Evolutionary conservation across 2,113 vertebrate species (phyloP).

Genomic region (Mixornis gularis): DNA sequence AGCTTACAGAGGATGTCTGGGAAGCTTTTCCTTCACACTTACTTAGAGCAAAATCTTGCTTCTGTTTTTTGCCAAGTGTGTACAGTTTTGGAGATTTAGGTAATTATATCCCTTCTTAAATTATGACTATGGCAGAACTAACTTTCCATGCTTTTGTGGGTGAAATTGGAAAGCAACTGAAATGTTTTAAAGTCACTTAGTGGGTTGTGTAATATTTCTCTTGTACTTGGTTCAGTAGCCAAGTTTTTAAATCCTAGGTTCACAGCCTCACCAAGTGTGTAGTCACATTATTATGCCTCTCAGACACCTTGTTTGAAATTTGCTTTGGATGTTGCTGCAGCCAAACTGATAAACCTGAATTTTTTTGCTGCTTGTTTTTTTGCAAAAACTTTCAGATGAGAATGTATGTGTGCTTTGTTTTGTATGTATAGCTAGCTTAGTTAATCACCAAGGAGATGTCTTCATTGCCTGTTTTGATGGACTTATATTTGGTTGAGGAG

Average conservation of each 20-base stretch:
- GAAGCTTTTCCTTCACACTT: constrained; percentile 47
- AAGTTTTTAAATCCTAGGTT: constrained; percentile 23
- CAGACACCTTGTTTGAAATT: background rate
- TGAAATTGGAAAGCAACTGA: constrained; percentile 45
- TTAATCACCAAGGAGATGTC: background rate
- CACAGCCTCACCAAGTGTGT: background rate
- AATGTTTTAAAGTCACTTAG: constrained; percentile 41
- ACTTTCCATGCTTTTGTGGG: constrained; percentile 26
- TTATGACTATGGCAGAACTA: constrained; percentile 26
- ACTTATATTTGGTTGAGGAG: background rate
- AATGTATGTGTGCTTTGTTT: background rate
- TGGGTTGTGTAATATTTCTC: constrained; percentile 24
- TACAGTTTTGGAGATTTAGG: constrained; percentile 42
- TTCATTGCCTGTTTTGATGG: background rate
- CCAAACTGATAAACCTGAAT: constrained; percentile 21
- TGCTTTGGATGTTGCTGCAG: background rate
- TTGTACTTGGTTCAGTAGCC: constrained; percentile 11
- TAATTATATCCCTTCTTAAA: constrained; percentile 50
- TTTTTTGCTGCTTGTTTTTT: background rate
- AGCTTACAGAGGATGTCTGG: constrained; percentile 6
- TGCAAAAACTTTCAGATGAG: background rate
- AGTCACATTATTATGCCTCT: background rate
- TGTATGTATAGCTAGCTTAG: background rate
- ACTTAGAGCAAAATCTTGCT: constrained; percentile 46
- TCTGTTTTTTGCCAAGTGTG: constrained; percentile 5